Evolutionary conservation across 2,113 vertebrate species (phyloP).

Genomic region (Andinoacara biseriatus): DNA sequence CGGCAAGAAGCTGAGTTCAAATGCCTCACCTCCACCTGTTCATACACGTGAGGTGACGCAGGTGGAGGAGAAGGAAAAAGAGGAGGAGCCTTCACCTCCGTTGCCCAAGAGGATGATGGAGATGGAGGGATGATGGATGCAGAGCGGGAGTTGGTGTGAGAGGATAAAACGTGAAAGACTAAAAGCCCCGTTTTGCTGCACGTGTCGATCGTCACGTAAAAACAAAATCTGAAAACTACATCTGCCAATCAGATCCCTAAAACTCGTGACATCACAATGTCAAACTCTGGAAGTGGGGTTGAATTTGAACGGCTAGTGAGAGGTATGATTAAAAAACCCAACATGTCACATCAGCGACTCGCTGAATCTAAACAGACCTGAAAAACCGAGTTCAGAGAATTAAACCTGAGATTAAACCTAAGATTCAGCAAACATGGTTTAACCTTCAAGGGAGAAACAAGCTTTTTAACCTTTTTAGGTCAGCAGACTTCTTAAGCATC

Average conservation of each 20-base stretch:
- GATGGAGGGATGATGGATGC: conserved; percentile 12
- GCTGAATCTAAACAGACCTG: background rate
- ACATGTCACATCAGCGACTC: background rate
- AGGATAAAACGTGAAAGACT: background rate
- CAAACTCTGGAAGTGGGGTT: background rate
- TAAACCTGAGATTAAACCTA: background rate
- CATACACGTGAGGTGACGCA: background rate
- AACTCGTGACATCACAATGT: background rate
- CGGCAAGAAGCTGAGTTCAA: conserved; percentile 30
- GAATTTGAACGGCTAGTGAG: accelerated
- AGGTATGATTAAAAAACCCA: background rate
- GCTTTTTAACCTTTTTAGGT: background rate
- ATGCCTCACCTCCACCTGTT: conserved; percentile 2
- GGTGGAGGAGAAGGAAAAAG: background rate
- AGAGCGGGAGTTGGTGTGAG: background rate
- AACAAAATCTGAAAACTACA: background rate
- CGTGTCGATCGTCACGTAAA: too few species aligned
- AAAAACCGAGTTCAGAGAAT: background rate
- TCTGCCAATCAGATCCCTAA: background rate
- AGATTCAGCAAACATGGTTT: background rate
- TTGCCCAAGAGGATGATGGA: conserved; percentile 28
- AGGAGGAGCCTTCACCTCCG: conserved; percentile 35
- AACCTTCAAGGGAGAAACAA: background rate
- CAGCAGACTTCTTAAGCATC: background rate
- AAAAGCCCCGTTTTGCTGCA: background rate